A percentile compares a stretch with the other conserved stretches of the same genome.
phyloP scores from a whole-genome alignment of 2,113 vertebrate species.

The Nothoprocta perdicaria region DNA sequence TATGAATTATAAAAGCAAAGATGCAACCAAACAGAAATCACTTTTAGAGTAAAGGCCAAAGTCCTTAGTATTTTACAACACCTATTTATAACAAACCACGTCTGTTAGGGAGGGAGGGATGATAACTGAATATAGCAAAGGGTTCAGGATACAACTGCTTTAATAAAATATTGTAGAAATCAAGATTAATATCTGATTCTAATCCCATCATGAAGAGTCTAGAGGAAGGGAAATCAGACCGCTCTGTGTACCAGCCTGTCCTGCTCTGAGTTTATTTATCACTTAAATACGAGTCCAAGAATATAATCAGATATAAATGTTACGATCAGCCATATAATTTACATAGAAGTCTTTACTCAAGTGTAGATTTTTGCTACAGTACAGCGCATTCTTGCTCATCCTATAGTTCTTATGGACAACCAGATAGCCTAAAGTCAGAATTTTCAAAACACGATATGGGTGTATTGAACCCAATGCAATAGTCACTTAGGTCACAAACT shows the following conservation, averaged over 20 bases:
- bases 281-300: neutral
- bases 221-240: neutral
- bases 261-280: neutral
- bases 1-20: neutral
- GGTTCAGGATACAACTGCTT: neutral
- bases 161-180: neutral
- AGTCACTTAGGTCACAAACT: neutral
- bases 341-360: neutral
- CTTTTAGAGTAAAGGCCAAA: neutral
- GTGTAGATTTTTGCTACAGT: neutral
- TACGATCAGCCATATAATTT: neutral
- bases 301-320: neutral
- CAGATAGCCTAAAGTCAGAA: neutral
- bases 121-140: neutral
- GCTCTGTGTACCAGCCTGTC: neutral
- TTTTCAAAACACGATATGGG: neutral
- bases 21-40: neutral
- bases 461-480: neutral
- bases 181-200: neutral
- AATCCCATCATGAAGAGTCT: neutral
- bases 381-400: neutral
- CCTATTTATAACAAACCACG: neutral
- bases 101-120: neutral
- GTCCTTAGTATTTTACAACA: neutral
- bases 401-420: neutral